Evolutionary conservation across 2,888 invertebrate species (phyloP), one percentile per base, ranked within the genome.

Genomic region (Ceramica pisi): DNA sequence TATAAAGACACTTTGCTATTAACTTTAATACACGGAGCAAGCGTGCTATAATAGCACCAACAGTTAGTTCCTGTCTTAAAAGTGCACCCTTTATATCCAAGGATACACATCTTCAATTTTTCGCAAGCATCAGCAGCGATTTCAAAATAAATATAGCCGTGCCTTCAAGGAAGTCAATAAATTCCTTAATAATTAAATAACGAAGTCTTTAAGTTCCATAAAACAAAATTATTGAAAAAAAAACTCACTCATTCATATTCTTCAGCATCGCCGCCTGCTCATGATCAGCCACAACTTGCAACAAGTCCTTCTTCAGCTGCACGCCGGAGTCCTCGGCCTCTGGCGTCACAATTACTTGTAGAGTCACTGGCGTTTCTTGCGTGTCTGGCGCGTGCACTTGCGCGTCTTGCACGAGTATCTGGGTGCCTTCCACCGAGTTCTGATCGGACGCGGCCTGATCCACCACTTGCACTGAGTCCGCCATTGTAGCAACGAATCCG

Each of bases 391-490:
- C 72, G 12, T 78, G 63, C 53, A 72, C 55, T 84, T 87, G 85
- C 26, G 86, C 80, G 12, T 84, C 80, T 65, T 86, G 67, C 1
- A 89, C 87, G 8, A 77, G 81, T 56, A 78, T 55, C 53, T 71
- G 56, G 31, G 31, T n/a, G 38, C 50, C 65, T 23, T 68, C n/a
- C 57, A 77, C 65, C 19, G 57, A 50, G 38, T 71, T 59, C 23
- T 68, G 74, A 62, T 38, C 44, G 2, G 68, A 16, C 55, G 51
- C 76, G 51, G 84, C 3, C 46, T 80, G 86, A 46, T 91, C 91
- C 66, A 87, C 89, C 87, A 93, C 92, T 85, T 88, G 88, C 91
- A 94, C 94, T 81, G 93, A 88, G 78, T 90, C 90, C 83, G 92
- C 90, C 95, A 94, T 95, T 86, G 84, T 90, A 66, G 64, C 48